Percentiles rank a stretch among this genome's conserved stretches.
phyloP scores from a whole-genome alignment of 2,113 vertebrate species.

The Coregonus clupeaformis region DNA sequence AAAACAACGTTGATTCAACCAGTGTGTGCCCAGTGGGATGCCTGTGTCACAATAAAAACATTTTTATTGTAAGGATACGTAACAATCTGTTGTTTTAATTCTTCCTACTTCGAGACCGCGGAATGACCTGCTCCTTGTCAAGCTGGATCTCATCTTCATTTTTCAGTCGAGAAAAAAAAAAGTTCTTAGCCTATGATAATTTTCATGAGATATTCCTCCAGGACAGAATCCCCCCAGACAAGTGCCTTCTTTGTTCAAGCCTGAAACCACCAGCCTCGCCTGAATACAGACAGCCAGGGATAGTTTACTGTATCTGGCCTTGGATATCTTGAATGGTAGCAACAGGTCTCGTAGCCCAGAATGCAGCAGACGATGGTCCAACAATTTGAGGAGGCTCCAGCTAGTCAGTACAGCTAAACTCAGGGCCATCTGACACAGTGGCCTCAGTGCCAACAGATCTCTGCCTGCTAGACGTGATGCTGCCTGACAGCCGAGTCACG shows the following conservation, averaged over 20 bases:
- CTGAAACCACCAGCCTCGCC: not conserved
- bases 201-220: not conserved
- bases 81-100: not conserved
- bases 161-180: not conserved
- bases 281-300: not conserved
- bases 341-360: not conserved
- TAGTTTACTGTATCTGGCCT: not conserved
- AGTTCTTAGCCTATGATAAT: not conserved
- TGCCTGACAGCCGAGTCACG: not conserved
- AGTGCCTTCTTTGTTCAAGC: not conserved
- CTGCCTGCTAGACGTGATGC: not conserved
- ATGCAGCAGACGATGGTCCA: not conserved
- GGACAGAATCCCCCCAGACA: not conserved
- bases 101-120: not conserved
- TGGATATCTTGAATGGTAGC: not conserved
- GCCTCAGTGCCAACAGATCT: not conserved
- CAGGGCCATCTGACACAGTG: not conserved
- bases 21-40: too few species aligned
- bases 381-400: not conserved
- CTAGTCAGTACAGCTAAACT: not conserved
- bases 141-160: not conserved
- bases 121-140: not conserved
- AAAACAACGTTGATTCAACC: too few species aligned
- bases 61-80: not conserved
- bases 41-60: not conserved